Percentiles rank a stretch among this genome's conserved stretches.
phyloP scores from a whole-genome alignment of 1,140 invertebrate species.

The Epicauta chinensis region DNA sequence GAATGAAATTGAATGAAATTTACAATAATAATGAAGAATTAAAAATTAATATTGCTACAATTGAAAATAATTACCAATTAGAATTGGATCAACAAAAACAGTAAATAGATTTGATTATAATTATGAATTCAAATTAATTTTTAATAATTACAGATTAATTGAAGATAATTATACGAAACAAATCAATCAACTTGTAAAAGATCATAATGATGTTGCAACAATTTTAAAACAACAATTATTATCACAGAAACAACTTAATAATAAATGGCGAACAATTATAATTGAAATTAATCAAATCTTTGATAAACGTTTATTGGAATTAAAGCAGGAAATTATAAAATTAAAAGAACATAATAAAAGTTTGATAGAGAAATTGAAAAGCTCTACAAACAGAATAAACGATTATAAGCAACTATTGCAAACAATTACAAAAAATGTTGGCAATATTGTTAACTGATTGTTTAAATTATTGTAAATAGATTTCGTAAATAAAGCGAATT shows the following conservation, averaged over 20 bases:
- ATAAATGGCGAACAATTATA: conserved; percentile 42
- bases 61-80: conserved; percentile 23
- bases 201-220: conserved; percentile 28
- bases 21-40: conserved; percentile 21
- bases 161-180: conserved; percentile 8
- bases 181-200: conserved; percentile 25
- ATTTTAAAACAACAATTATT: conserved; percentile 31
- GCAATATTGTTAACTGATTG: too few relatives aligned
- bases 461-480: too few relatives aligned
- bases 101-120: not conserved
- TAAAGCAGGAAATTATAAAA: conserved; percentile 39
- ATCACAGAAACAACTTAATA: conserved; percentile 33
- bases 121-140: not conserved
- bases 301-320: conserved; percentile 41
- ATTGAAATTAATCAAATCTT: conserved; percentile 37
- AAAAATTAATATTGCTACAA: conserved; percentile 25
- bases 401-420: not conserved
- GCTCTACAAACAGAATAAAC: not conserved
- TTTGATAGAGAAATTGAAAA: conserved; percentile 45
- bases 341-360: conserved; percentile 47
- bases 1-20: conserved; percentile 18
- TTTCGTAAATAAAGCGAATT: too few relatives aligned
- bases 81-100: conserved; percentile 21
- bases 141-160: not conserved
- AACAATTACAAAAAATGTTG: conserved; percentile 1